Evolutionary conservation across 2,797 vertebrate species (phyloP).

Genomic region (Chelon auratus): DNA sequence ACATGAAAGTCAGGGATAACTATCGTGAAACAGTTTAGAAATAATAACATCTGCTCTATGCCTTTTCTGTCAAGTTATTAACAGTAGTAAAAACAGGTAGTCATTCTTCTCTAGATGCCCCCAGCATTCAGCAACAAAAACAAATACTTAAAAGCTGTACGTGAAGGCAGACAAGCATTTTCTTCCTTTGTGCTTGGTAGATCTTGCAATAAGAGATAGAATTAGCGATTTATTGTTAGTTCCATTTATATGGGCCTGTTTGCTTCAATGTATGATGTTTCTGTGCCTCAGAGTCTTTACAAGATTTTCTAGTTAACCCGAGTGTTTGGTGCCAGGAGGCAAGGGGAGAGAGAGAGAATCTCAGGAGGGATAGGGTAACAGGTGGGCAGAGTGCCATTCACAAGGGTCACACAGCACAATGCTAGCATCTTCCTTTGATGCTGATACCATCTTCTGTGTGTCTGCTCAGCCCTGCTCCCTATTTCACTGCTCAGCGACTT

Average conservation of each 20-base stretch:
- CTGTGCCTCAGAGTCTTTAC: conserved; percentile 40
- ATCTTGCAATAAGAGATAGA: conserved; percentile 21
- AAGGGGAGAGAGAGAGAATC: conserved; percentile 62
- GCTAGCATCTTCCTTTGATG: conserved; percentile 76
- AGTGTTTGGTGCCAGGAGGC: conserved; percentile 72
- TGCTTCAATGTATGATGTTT: conserved; percentile 12
- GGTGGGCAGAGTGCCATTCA: conserved; percentile 76
- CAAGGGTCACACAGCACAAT: conserved; percentile 72
- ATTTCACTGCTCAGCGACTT: conserved; percentile 84
- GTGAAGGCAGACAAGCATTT: conserved; percentile 9
- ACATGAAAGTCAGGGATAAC: conserved; percentile 36
- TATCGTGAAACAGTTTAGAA: conserved; percentile 37
- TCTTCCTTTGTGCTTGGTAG: conserved; percentile 7
- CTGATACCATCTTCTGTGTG: conserved; percentile 78
- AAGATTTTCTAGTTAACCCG: conserved; percentile 42
- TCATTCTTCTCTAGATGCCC: conserved; percentile 13
- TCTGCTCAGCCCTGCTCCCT: conserved; percentile 73
- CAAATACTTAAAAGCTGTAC: conserved; percentile 16
- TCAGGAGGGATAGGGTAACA: conserved; percentile 78
- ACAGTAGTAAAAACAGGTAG: conserved; percentile 22
- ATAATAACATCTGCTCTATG: conserved; percentile 57
- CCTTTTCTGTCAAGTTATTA: conserved; percentile 52
- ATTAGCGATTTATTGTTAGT: conserved; percentile 36
- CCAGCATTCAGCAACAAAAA: conserved; percentile 19
- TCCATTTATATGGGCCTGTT: conserved; percentile 25